Evolutionary conservation across 2,797 vertebrate species (phyloP).

Genomic region (Eospalax fontanierii): DNA sequence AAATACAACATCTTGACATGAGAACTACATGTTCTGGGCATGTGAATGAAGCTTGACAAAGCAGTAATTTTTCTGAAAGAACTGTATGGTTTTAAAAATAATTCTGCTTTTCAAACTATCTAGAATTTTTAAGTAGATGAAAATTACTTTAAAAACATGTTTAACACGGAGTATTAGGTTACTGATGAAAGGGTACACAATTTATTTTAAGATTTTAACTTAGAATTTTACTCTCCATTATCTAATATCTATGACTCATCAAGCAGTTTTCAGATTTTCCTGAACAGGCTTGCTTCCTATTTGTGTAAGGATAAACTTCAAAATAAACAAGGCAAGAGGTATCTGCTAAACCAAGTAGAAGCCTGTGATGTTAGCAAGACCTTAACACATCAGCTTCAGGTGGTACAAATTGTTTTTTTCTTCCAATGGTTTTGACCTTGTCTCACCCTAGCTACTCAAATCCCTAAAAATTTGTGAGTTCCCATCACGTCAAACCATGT

Average conservation of each 20-base stretch:
- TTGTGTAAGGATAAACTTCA: neutral
- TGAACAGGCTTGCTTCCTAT: neutral
- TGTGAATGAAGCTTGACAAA: neutral
- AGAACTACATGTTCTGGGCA: neutral
- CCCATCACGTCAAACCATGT: neutral
- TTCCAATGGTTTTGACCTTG: neutral
- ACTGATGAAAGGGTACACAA: neutral
- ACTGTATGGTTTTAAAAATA: neutral
- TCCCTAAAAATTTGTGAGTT: neutral
- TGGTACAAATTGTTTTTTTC: neutral
- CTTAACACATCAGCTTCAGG: neutral
- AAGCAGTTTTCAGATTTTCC: neutral
- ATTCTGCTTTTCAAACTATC: neutral
- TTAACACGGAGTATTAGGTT: neutral
- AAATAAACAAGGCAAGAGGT: neutral
- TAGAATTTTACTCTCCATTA: neutral
- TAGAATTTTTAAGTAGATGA: neutral
- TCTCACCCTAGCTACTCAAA: neutral
- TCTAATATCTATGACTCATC: neutral
- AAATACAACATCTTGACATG: neutral
- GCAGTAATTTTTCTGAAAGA: neutral
- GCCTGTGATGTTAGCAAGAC: neutral
- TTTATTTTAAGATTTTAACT: neutral
- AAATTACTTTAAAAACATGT: neutral
- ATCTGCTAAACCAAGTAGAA: neutral